A percentile compares a stretch with the other conserved stretches of the same genome.
These are phyloP conservation scores for Cossypha niveicapilla DNA, from an alignment of 2,797 vertebrate genomes.

Conservation along the genomic window DNA sequence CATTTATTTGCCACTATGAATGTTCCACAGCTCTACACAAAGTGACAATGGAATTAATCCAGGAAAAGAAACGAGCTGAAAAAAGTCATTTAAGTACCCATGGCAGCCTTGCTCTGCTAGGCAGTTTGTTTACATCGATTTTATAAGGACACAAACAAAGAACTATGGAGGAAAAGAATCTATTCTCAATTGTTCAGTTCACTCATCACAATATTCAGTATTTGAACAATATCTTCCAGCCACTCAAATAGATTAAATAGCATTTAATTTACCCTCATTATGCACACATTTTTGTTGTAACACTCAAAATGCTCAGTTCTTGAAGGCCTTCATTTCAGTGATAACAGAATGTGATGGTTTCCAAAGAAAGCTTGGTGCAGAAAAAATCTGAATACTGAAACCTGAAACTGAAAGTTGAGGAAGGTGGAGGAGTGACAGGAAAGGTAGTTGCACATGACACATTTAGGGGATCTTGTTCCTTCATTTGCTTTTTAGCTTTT, in stretches of 20 bases:
- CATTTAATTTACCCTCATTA: slow-evolving; percentile 35
- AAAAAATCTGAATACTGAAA: neutral
- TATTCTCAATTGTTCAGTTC: neutral
- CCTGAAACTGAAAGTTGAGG: neutral
- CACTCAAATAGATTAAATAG: slow-evolving; percentile 21
- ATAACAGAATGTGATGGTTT: slow-evolving; percentile 14
- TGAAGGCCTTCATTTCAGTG: neutral
- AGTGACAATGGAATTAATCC: slow-evolving; percentile 12
- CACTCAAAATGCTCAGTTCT: slow-evolving; percentile 12
- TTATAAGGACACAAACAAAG: slow-evolving; percentile 46
- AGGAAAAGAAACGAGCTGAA: neutral
- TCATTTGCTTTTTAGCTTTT: neutral
- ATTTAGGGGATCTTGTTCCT: neutral
- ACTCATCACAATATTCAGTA: slow-evolving; percentile 13
- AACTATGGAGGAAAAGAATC: neutral
- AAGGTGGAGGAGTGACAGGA: neutral
- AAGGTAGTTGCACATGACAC: neutral
- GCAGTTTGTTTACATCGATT: slow-evolving; percentile 48
- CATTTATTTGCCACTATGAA: slow-evolving; percentile 31
- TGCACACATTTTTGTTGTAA: neutral
- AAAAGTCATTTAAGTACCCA: neutral
- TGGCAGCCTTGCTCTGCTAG: slow-evolving; percentile 5
- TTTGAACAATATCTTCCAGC: slow-evolving; percentile 15
- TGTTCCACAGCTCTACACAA: slow-evolving; percentile 6
- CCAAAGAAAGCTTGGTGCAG: neutral